Percentiles rank a stretch among this genome's conserved stretches.
phyloP scores from a whole-genome alignment of 2,797 vertebrate genomes.

The Hemitrygon akajei region DNA sequence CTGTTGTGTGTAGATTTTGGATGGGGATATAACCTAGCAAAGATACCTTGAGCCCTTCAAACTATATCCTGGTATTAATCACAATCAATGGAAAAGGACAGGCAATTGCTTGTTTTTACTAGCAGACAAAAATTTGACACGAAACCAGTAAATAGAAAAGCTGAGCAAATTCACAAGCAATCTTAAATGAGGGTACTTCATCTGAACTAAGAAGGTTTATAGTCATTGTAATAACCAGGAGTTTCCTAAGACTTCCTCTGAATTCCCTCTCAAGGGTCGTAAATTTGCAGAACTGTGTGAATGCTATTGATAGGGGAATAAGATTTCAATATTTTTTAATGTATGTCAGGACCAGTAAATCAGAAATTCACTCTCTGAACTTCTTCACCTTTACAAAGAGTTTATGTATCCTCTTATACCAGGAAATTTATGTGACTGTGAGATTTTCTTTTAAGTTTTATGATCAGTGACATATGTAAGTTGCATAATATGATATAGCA shows the following conservation, averaged over 20 bases:
- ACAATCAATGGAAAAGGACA: background rate
- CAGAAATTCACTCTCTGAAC: background rate
- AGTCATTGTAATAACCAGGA: background rate
- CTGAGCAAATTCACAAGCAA: background rate
- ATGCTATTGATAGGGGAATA: background rate
- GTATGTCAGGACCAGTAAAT: background rate
- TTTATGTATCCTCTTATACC: background rate
- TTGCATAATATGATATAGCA: background rate
- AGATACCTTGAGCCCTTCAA: background rate
- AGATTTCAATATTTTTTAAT: background rate
- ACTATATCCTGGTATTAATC: background rate
- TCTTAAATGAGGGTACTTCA: background rate
- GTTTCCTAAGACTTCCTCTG: background rate
- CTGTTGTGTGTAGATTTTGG: background rate
- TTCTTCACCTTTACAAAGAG: background rate
- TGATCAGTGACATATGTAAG: too few relatives aligned
- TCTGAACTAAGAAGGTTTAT: background rate
- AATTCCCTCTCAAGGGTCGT: background rate
- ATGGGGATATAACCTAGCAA: background rate
- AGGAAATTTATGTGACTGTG: background rate
- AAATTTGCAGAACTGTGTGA: background rate
- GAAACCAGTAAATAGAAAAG: background rate
- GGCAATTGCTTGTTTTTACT: background rate
- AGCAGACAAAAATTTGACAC: background rate
- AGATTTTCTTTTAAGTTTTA: background rate